Conservation (phyloP, 64 coral and sea anemone species). For the Montipora foliosa region DNA sequence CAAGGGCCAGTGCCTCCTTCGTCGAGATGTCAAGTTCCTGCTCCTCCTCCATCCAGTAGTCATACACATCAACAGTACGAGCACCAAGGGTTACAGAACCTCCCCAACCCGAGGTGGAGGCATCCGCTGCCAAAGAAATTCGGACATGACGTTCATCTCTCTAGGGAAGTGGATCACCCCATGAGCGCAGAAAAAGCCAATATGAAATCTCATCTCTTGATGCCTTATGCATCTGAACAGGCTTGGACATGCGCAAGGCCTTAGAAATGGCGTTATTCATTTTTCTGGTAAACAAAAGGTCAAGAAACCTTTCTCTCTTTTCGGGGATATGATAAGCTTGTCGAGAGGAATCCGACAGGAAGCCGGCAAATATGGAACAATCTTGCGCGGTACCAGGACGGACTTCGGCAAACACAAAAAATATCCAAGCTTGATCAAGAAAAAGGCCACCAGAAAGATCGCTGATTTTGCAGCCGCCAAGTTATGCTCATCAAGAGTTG, state of each 20-base stretch:
- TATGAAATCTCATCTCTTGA: no score
- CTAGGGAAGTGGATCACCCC: no score
- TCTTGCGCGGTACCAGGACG: slow-evolving; percentile 33
- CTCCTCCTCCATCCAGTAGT: slow-evolving; percentile 63
- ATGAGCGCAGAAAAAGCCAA: no score
- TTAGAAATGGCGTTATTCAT: no score
- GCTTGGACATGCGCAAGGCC: no score
- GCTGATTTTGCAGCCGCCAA: slow-evolving; percentile 57
- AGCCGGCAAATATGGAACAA: slow-evolving; percentile 21
- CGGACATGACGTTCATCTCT: no score
- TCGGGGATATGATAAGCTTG: no score
- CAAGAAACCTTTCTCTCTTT: background rate
- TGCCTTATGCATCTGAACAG: no score
- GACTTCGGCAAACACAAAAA: slow-evolving; percentile 65
- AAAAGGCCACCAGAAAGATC: slow-evolving; percentile 46
- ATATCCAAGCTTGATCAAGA: slow-evolving; percentile 65
- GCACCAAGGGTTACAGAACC: background rate
- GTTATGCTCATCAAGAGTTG: background rate
- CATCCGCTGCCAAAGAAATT: background rate
- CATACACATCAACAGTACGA: background rate
- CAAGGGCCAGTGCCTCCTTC: slow-evolving; percentile 27
- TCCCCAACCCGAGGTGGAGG: background rate
- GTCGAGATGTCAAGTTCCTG: background rate
- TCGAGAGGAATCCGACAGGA: no score
- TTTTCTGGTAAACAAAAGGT: no score